A percentile compares a stretch with the other conserved stretches of the same genome.
These are phyloP conservation scores for Heliopora coerulea DNA, from an alignment of 92 coral and sea anemone species.

Conservation along the genomic window DNA sequence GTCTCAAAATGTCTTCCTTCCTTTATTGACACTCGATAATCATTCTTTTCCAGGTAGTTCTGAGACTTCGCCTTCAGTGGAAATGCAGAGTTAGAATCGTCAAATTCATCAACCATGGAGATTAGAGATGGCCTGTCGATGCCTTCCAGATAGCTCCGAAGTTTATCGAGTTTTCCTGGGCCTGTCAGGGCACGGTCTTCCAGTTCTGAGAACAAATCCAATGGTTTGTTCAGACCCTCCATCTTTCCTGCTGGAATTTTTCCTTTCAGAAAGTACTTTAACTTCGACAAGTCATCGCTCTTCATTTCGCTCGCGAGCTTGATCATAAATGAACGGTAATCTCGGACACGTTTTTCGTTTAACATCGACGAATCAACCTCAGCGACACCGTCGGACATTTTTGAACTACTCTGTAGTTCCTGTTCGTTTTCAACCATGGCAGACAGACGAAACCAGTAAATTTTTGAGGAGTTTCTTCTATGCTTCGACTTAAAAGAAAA, in stretches of 20 bases:
- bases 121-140: neutral
- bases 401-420: too few relatives aligned
- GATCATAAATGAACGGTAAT: neutral
- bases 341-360: neutral
- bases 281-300: neutral
- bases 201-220: constrained; percentile 1
- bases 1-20: constrained; percentile 34
- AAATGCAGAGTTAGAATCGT: neutral
- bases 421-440: too few relatives aligned
- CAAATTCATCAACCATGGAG: constrained; percentile 1
- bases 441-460: too few relatives aligned
- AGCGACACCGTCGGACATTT: neutral
- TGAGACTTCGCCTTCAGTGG: constrained; percentile 20
- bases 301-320: neutral
- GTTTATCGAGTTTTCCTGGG: constrained; percentile 8
- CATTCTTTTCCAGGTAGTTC: constrained; percentile 6
- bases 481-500: too few relatives aligned
- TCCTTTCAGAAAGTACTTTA: neutral
- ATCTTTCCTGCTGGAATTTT: neutral
- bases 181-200: neutral
- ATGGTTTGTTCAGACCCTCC: neutral
- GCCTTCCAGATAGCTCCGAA: neutral
- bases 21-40: constrained; percentile 6
- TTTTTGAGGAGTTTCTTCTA: too few relatives aligned
- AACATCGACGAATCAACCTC: neutral